Evolutionary conservation across 2,113 vertebrate genomes (phyloP).

Genomic region (Neofelis nebulosa): DNA sequence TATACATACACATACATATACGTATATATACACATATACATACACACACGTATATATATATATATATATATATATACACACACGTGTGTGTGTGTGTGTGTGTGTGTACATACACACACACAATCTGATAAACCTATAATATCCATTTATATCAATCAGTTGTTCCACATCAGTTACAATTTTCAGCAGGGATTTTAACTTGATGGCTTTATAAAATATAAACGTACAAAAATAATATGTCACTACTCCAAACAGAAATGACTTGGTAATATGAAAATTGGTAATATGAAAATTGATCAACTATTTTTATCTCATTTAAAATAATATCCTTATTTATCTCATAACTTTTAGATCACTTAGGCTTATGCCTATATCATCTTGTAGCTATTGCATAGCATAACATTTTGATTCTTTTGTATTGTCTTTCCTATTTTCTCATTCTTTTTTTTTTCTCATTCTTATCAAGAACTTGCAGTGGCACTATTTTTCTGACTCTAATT

Average conservation of each 20-base stretch:
- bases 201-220: conserved; percentile 70
- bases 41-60: no score
- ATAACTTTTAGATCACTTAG: not conserved
- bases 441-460: not conserved
- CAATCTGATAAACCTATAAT: conserved; percentile 34
- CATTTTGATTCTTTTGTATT: conserved; percentile 7
- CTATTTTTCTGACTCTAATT: conserved; percentile 1
- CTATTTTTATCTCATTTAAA: conserved; percentile 29
- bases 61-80: no score
- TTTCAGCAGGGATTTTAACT: conserved; percentile 77
- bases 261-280: not conserved
- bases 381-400: not conserved
- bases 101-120: not conserved
- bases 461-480: not conserved
- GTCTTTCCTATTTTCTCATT: not conserved
- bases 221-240: conserved; percentile 55
- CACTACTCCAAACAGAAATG: conserved; percentile 37
- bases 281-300: not conserved
- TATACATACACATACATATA: not conserved
- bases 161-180: conserved; percentile 63
- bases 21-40: not conserved
- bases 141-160: conserved; percentile 73
- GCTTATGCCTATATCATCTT: not conserved
- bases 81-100: no score
- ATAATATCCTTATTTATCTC: not conserved